Evolutionary conservation across 1,140 invertebrate genomes (phyloP).

Genomic region (Lepidurus packardi): DNA sequence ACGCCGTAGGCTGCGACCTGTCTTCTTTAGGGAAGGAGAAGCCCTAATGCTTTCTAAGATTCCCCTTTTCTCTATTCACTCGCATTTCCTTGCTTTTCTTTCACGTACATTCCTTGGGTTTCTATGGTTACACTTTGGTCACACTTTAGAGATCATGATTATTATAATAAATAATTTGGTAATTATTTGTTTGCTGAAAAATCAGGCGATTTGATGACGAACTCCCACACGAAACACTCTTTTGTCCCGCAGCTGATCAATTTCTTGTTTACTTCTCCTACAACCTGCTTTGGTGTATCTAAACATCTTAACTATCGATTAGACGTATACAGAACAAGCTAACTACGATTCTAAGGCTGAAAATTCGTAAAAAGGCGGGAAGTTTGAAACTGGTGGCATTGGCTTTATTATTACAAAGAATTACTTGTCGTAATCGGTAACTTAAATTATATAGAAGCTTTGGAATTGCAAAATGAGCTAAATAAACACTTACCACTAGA

Average conservation of each 20-base stretch:
- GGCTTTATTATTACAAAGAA: neutral
- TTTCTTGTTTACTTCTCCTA: neutral
- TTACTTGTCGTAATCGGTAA: neutral
- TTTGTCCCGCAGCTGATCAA: constrained; percentile 10
- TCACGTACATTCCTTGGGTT: neutral
- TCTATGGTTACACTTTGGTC: neutral
- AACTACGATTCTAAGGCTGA: no score
- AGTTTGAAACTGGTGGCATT: neutral
- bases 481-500: neutral
- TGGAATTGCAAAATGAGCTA: neutral
- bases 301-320: neutral
- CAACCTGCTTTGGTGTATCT: neutral
- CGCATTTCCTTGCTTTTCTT: neutral
- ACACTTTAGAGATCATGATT: neutral
- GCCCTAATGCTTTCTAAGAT: neutral
- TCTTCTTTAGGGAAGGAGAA: neutral
- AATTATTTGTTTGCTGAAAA: neutral
- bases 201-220: neutral
- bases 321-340: no score
- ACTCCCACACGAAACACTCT: neutral
- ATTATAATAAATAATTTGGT: neutral
- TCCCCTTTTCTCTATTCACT: neutral
- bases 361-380: no score
- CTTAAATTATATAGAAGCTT: neutral
- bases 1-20: neutral